These are phyloP conservation scores for Bombycilla garrulus DNA, from an alignment of 2,113 vertebrate species.

Conservation along the genomic window DNA sequence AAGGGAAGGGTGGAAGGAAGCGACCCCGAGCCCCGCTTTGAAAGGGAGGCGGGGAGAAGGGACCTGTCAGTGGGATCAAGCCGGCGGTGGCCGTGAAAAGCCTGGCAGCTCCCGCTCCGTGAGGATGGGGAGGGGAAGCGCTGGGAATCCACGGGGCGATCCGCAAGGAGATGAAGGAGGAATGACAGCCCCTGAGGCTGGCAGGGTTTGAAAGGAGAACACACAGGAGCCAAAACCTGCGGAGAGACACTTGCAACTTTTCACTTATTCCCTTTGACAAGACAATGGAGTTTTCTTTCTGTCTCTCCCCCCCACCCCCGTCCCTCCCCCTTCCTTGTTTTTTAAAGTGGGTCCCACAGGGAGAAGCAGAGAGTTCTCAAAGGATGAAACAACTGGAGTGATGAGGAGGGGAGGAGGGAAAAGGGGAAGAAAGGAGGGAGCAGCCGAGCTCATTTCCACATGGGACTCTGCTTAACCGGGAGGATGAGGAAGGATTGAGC, in stretches of 20 bases:
- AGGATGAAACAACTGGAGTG: constrained; percentile 16
- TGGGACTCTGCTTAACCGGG: accelerated
- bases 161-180: constrained; percentile 51
- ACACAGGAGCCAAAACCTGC: constrained; percentile 49
- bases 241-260: constrained; percentile 46
- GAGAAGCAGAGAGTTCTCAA: constrained; percentile 46
- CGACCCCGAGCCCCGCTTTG: background rate
- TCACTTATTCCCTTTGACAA: constrained; percentile 69
- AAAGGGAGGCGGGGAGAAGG: constrained; percentile 9
- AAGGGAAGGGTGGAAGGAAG: background rate
- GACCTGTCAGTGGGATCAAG: constrained; percentile 54
- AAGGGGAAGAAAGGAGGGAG: background rate
- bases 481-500: background rate
- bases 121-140: constrained; percentile 14
- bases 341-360: constrained; percentile 59
- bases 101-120: background rate
- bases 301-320: background rate
- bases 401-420: background rate
- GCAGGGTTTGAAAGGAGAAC: constrained; percentile 58
- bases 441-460: background rate
- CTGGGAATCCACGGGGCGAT: constrained; percentile 43
- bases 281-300: constrained; percentile 46
- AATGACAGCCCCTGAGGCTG: constrained; percentile 53
- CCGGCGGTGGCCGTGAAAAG: background rate
- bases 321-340: background rate